Evolutionary conservation across 1,140 invertebrate genomes (phyloP).

Genomic region (Periplaneta americana): DNA sequence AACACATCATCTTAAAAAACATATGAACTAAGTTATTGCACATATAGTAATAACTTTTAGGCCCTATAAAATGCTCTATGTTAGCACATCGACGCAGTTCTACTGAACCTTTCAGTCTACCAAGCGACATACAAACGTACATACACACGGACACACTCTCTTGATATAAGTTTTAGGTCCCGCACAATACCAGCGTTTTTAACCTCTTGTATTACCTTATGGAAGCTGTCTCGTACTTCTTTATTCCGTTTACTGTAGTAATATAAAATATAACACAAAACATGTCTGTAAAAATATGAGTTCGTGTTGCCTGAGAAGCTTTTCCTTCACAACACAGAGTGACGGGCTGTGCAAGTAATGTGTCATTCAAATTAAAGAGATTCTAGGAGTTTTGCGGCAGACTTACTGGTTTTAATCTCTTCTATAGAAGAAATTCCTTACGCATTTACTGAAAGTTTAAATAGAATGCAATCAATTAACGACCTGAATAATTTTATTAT

Average conservation of each 20-base stretch:
- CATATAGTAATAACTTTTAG: background rate
- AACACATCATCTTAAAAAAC: background rate
- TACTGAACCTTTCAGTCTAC: background rate
- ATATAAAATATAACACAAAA: background rate
- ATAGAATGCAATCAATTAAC: too few relatives aligned
- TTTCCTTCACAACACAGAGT: too few relatives aligned
- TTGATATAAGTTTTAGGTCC: background rate
- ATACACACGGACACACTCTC: background rate
- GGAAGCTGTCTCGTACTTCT: background rate
- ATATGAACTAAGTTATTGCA: background rate
- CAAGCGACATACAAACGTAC: background rate
- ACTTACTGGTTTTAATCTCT: too few relatives aligned
- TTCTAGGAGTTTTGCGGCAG: too few relatives aligned
- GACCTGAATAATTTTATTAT: too few relatives aligned
- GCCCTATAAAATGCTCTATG: background rate
- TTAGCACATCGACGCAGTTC: background rate
- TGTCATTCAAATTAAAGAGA: too few relatives aligned
- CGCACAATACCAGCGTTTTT: background rate
- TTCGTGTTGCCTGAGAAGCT: too few relatives aligned
- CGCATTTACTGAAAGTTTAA: too few relatives aligned
- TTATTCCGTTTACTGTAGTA: background rate
- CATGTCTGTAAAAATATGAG: too few relatives aligned
- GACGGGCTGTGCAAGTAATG: too few relatives aligned
- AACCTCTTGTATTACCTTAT: background rate
- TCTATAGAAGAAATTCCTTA: too few relatives aligned